A percentile compares a stretch with the other conserved stretches of the same genome.
Conservation (phyloP, 2,888 invertebrate genomes). For the Automeris io region DNA sequence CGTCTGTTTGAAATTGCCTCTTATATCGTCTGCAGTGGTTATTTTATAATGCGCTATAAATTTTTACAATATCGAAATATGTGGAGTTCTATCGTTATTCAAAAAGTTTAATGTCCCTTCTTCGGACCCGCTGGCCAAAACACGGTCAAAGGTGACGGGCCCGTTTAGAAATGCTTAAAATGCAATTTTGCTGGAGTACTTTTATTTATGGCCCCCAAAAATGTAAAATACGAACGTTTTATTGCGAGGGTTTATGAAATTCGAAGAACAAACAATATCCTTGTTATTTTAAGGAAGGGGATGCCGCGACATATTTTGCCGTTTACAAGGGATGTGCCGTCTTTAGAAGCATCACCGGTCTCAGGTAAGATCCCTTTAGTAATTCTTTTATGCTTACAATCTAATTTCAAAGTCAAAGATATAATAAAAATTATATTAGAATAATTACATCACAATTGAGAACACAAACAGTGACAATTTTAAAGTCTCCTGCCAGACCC, state of each 20-base stretch:
- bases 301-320: constrained; percentile 58
- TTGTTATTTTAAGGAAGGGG: constrained; percentile 60
- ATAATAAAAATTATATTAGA: constrained; percentile 23
- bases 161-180: constrained; percentile 71
- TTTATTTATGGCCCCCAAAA: constrained; percentile 72
- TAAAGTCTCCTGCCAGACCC: constrained; percentile 38
- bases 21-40: constrained; percentile 2
- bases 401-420: constrained; percentile 13
- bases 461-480: constrained; percentile 43
- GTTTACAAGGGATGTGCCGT: constrained; percentile 39
- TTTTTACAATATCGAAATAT: constrained; percentile 43
- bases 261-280: constrained; percentile 70
- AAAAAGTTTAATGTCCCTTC: constrained; percentile 43
- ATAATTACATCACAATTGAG: constrained; percentile 30
- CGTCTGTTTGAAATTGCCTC: constrained; percentile 13
- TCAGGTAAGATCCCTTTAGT: constrained; percentile 15
- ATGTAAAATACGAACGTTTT: constrained; percentile 75
- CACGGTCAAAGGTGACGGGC: constrained; percentile 56
- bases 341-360: constrained; percentile 38
- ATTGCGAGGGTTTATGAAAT: constrained; percentile 70
- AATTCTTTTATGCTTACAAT: constrained; percentile 12
- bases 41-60: constrained; percentile 37
- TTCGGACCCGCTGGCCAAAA: constrained; percentile 30
- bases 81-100: constrained; percentile 39
- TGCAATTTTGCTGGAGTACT: constrained; percentile 69